Evolutionary conservation across 2,113 vertebrate genomes (phyloP).

Genomic region (Bufo bufo): DNA sequence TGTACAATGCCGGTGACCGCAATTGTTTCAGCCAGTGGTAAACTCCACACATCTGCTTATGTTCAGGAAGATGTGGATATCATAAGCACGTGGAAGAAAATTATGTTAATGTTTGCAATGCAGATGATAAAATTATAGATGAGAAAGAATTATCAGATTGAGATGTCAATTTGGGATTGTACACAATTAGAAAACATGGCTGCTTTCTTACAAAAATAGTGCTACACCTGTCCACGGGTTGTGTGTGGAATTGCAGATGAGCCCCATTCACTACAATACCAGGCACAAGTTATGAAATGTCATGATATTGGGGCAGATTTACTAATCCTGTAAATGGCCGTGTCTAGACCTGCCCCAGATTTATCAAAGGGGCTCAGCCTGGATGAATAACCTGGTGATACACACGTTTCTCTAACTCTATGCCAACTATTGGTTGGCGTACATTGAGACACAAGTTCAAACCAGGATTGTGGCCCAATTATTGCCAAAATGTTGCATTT

Average conservation of each 20-base stretch:
- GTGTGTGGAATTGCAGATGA: neutral
- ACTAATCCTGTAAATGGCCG: too few species aligned
- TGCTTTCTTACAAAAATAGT: neutral
- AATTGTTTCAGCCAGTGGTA: neutral
- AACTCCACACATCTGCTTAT: constrained; percentile 9
- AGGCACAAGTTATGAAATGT: too few species aligned
- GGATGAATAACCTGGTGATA: too few species aligned
- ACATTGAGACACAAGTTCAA: too few species aligned
- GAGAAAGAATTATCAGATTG: neutral
- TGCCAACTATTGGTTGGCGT: too few species aligned
- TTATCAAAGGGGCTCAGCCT: too few species aligned
- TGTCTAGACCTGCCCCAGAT: too few species aligned
- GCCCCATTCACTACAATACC: neutral
- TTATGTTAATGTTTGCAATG: neutral
- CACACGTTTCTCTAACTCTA: too few species aligned
- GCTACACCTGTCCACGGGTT: neutral
- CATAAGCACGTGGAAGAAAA: constrained; percentile 3
- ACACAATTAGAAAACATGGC: neutral
- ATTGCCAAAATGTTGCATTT: too few species aligned
- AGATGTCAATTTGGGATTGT: neutral
- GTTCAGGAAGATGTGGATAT: neutral
- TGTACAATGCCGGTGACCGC: neutral
- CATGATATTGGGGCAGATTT: too few species aligned
- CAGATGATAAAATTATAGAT: neutral
- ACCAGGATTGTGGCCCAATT: too few species aligned